Evolutionary conservation across 2,797 vertebrate species (phyloP).

Genomic region (Argentina silus): DNA sequence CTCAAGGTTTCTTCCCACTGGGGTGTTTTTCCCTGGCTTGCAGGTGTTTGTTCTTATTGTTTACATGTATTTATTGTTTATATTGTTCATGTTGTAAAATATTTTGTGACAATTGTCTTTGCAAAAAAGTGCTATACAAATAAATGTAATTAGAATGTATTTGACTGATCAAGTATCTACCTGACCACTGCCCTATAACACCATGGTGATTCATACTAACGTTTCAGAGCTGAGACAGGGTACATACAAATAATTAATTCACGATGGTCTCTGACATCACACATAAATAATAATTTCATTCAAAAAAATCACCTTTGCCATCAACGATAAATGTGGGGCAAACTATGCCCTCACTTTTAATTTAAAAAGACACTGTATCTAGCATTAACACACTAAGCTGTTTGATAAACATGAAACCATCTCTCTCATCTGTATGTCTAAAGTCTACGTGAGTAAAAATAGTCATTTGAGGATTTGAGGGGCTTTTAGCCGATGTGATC

Average conservation of each 20-base stretch:
- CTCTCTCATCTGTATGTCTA: conserved; percentile 18
- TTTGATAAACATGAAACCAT: conserved; percentile 32
- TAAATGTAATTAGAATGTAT: too few relatives aligned
- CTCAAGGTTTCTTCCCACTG: too few relatives aligned
- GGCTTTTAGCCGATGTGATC: not conserved
- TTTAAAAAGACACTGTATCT: conserved; percentile 17
- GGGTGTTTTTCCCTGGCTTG: too few relatives aligned
- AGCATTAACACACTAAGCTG: conserved; percentile 21
- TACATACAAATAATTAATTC: not conserved
- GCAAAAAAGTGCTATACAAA: too few relatives aligned
- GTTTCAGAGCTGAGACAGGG: too few relatives aligned
- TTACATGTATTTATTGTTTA: too few relatives aligned
- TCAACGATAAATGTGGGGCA: conserved; percentile 18
- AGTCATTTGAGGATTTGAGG: not conserved
- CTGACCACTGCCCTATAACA: too few relatives aligned
- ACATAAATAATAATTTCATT: conserved; percentile 54
- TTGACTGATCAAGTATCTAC: too few relatives aligned
- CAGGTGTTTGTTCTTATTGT: too few relatives aligned
- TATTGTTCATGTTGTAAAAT: too few relatives aligned
- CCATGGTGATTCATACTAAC: too few relatives aligned
- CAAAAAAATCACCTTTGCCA: conserved; percentile 30
- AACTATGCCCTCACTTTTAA: conserved; percentile 12
- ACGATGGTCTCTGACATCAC: conserved; percentile 31
- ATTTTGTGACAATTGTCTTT: too few relatives aligned
- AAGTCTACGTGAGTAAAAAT: conserved; percentile 10